Base-by-base conservation (phyloP, 2,888 invertebrate species). In the Salticus scenicus region DNA sequence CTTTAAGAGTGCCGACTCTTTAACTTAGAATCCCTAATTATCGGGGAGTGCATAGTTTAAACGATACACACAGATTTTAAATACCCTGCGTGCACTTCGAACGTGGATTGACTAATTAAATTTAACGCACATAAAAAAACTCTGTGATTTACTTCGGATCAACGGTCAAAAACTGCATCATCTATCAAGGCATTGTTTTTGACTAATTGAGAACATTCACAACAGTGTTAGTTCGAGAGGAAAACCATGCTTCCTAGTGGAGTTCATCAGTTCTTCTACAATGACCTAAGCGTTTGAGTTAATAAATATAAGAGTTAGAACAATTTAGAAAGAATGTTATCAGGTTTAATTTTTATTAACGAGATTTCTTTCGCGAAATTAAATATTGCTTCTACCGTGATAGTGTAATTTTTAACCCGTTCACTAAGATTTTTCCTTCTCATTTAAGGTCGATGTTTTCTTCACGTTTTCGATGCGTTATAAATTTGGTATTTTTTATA, bases 11-110 rank as follows among this genome's bases (percentile, higher is more conserved):
- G 70, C 20, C 37, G 41, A 27, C 33, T 41, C 41, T 42, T n/a
- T 31, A 70, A 41, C 33, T 2, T 2, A 33, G 10, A 12, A 33
- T 57, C 57, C 10, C 51, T 57, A 73, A 37, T 73, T 57, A 73
- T 73, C 33, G n/a, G 70, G 72, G 73, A 73, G 73, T 73, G 72
- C 30, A 63, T 51, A 73, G 51, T 73, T 73, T 33, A 73, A 73
- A 73, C 30, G 47, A 57, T 20, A 20, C 33, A 5, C 28, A 31
- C 28, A 57, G 24, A 1, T 63, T 73, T 24, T 20, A 30, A 63
- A 33, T 24, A 47, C n/a, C 27, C 28, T 47, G 28, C 14, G 47
- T 30, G 47, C 42, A 66, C 31, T 66, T 17, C 30, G 14, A 30
- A 66, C 28, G 31, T 30, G 64, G 14, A 66, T n/a, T 30, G 64